Evolutionary conservation across 2,797 vertebrate species (phyloP), one percentile per base, ranked within the genome.

Genomic region (Sebastes trivittatus): DNA sequence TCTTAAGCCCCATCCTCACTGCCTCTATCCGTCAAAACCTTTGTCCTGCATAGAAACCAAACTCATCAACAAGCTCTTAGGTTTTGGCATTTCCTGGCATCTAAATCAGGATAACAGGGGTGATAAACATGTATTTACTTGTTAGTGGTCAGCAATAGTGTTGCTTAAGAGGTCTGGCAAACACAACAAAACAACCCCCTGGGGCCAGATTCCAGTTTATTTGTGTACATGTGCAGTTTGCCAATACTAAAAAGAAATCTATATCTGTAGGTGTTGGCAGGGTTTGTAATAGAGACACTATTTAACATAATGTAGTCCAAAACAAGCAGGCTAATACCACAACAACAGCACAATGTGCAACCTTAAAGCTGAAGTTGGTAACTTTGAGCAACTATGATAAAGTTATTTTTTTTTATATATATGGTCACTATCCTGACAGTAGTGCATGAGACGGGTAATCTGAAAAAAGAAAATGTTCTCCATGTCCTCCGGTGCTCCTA

Each of bases 21-120:
- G 42, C 61, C 36, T 46, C 30, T 72, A 29, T 71, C 6, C 3
- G 0, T 61, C 60, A 27, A 22, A 74, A 69, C 9, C 38, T 25
- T 32, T 67, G 84, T 49, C n/a, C 75, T 68, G 65, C 71, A 72
- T 72, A 70, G 82, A 72, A 81, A 74, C 76, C 29, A 76, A 79
- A n/a, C 32, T 79, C 81, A 66, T 87, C 83, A 82, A 68, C 72
- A 63, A 63, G 77, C 25, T 72, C 38, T 60, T 72, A 14, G 49
- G 66, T 87, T 83, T 18, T 52, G 69, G 54, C 14, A 75, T 89
- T 83, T 80, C 58, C 72, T 89, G 84, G 82, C 82, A 82, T 46
- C 74, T 13, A 34, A 49, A 68, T 76, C 49, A 71, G 38, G 59
- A 77, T 66, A 38, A 56, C 42, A 6, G n/a, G 27, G 59, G 10